Evolutionary conservation across 2,113 vertebrate species (phyloP).

Genomic region (Hyperopisus bebe): DNA sequence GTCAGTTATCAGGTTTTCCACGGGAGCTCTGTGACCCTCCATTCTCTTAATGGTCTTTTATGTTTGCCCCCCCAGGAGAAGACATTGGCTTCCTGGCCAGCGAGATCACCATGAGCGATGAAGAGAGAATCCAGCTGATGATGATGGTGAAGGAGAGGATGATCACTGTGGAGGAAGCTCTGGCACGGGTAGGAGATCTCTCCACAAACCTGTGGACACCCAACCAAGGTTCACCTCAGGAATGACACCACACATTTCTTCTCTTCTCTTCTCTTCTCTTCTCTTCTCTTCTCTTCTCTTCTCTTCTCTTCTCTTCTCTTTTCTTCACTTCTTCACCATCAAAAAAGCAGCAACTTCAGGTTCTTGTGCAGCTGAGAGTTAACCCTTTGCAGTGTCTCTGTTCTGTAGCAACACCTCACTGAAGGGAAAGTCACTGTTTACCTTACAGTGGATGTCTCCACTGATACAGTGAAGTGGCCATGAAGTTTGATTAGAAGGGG

Average conservation of each 20-base stretch:
- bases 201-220: background rate
- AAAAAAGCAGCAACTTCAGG: background rate
- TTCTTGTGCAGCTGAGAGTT: background rate
- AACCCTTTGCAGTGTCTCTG: background rate
- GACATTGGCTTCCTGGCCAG: constrained; percentile 91
- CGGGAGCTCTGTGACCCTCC: background rate
- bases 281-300: too few species aligned
- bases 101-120: constrained; percentile 96
- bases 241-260: too few species aligned
- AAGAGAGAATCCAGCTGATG: constrained; percentile 96
- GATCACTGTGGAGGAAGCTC: constrained; percentile 94
- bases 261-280: too few species aligned
- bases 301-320: background rate
- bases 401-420: background rate
- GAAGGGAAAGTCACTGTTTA: background rate
- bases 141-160: constrained; percentile 99
- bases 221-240: too few species aligned
- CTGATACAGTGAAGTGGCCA: background rate
- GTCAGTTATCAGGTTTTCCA: background rate
- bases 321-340: background rate
- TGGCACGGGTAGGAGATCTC: constrained; percentile 75
- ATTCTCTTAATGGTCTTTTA: background rate
- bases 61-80: constrained; percentile 64
- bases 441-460: background rate
- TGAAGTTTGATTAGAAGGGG: background rate